Conservation (phyloP, 2,797 vertebrate species). For the Cyclopterus lumpus region DNA sequence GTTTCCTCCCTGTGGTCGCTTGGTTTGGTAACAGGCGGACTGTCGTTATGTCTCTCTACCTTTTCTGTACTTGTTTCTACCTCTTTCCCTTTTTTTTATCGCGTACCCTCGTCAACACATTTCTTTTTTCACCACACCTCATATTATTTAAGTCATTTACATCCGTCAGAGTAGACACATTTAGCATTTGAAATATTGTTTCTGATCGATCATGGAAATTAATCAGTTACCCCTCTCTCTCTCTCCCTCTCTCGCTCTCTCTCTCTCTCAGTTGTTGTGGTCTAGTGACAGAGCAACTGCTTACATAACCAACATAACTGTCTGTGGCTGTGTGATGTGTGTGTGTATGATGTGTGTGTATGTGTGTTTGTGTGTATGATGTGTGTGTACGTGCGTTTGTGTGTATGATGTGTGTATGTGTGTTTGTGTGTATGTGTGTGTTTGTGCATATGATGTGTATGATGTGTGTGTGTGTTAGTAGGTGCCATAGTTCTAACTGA, state of each 20-base stretch:
- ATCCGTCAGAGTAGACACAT: not conserved
- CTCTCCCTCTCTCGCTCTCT: not conserved
- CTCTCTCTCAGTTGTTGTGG: conserved; percentile 24
- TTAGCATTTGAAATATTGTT: not conserved
- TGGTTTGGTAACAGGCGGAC: conserved; percentile 64
- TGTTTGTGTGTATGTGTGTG: conserved; percentile 3
- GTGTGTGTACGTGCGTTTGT: too few relatives aligned
- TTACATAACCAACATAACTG: conserved; percentile 55
- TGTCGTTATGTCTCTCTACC: conserved; percentile 44
- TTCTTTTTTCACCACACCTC: not conserved
- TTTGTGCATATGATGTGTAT: too few relatives aligned
- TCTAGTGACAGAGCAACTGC: conserved; percentile 48
- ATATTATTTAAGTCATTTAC: not conserved
- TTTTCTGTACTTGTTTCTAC: not conserved
- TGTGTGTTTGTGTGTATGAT: too few relatives aligned
- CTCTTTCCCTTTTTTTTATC: not conserved
- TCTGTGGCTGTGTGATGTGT: conserved; percentile 21
- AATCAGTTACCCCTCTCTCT: conserved; percentile 4
- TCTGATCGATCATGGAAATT: not conserved
- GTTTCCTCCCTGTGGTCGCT: conserved; percentile 70
- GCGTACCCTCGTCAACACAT: not conserved
- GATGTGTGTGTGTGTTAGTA: not conserved
- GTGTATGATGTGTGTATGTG: too few relatives aligned
- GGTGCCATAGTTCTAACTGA: not conserved
- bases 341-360: conserved; percentile 3